A percentile compares a stretch with the other conserved stretches of the same genome.
Conservation (phyloP, 2,797 vertebrate genomes). For the Carapus acus region DNA sequence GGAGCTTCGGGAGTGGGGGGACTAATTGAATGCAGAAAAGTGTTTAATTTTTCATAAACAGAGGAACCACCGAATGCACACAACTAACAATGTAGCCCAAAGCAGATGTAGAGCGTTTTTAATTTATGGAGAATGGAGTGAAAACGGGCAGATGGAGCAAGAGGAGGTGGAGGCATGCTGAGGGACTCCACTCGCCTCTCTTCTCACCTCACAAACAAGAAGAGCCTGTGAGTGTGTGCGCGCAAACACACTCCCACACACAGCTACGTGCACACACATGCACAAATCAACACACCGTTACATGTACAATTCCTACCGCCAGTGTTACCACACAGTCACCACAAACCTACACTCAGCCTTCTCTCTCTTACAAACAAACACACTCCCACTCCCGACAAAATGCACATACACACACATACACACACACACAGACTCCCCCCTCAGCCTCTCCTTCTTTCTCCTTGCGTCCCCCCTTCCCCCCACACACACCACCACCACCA, state of each 20-base stretch:
- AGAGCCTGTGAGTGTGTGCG: constrained; percentile 63
- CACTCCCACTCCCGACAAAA: constrained; percentile 28
- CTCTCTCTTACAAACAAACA: constrained; percentile 27
- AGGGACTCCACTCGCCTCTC: constrained; percentile 67
- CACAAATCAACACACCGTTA: constrained; percentile 18
- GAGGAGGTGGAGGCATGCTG: constrained; percentile 71
- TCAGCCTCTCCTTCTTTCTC: constrained; percentile 20
- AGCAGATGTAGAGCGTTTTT: constrained; percentile 72
- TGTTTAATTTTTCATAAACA: constrained; percentile 75
- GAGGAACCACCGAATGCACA: constrained; percentile 67
- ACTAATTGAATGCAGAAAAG: constrained; percentile 67
- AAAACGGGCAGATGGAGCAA: constrained; percentile 72
- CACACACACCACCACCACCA: too few species aligned
- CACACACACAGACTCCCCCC: constrained; percentile 6
- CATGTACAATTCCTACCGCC: background rate
- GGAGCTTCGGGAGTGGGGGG: constrained; percentile 46
- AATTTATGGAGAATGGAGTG: constrained; percentile 70
- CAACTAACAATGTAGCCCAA: constrained; percentile 72
- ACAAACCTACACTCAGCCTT: constrained; percentile 19
- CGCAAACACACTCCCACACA: constrained; percentile 60
- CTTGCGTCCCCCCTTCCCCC: too few species aligned
- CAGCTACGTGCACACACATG: constrained; percentile 39
- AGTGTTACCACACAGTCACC: constrained; percentile 2
- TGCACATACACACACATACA: constrained; percentile 22
- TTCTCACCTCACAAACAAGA: constrained; percentile 73